Evolutionary conservation across 2,888 invertebrate genomes (phyloP).

Genomic region (Heliconius cydno): DNA sequence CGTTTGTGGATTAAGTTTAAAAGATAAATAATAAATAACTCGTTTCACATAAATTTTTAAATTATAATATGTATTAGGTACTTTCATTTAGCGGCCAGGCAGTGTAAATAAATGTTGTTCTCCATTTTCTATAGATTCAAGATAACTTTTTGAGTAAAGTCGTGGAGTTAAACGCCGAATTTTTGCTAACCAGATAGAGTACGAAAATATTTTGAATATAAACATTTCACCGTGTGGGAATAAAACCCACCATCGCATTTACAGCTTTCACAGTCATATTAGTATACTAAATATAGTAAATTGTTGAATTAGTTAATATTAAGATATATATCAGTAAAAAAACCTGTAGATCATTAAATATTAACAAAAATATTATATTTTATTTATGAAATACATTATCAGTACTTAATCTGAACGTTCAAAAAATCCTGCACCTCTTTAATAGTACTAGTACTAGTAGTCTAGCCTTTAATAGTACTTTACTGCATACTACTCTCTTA

Average conservation of each 20-base stretch:
- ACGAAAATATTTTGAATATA: background rate
- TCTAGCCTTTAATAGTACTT: background rate
- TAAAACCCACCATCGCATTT: background rate
- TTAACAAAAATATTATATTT: background rate
- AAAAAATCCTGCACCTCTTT: too few species aligned
- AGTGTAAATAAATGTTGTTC: background rate
- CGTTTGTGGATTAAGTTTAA: background rate
- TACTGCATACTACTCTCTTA: too few species aligned
- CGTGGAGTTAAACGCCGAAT: background rate
- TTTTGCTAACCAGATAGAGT: background rate
- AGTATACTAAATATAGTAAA: too few species aligned
- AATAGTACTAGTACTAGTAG: too few species aligned
- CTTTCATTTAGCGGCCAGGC: background rate
- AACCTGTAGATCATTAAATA: background rate
- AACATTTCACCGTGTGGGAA: background rate
- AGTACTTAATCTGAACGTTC: too few species aligned
- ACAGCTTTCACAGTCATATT: too few species aligned
- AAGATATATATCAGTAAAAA: too few species aligned
- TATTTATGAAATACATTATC: too few species aligned
- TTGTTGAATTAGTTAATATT: too few species aligned
- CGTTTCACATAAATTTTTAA: background rate
- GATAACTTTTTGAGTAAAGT: background rate
- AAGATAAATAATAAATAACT: background rate
- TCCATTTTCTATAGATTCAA: background rate
- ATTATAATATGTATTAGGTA: background rate